Base-by-base conservation (phyloP, 2,888 invertebrate species). In the Volucella bombylans region DNA sequence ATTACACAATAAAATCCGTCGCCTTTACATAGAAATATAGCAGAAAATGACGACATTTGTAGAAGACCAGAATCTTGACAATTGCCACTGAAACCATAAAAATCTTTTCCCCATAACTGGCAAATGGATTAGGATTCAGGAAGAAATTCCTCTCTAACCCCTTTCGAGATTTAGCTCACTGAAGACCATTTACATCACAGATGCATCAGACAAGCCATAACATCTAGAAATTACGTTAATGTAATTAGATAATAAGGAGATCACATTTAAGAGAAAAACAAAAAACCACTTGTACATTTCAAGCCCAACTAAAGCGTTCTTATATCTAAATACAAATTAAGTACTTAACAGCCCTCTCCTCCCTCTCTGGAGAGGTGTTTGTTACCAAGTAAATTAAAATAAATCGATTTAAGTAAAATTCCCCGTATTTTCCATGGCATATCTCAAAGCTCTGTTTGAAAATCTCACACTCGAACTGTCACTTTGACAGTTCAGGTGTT, bases 321-420 rank as follows among this genome's bases (percentile, higher is more conserved):
- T 83, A 83, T 83, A 83, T 83, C 83, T 83, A 83, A 83, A 80
- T 83, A 83, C 80, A 67, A 50, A 41, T 76, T 76, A 80, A 83
- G 83, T 61, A 12, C 14, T 61, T 45, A 45, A 59, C 80, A 69
- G 14, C 43, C 62, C 54, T 12, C 41, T 49, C 62, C 41, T 38
- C 8, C 43, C 23, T 45, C 10, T 31, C 23, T 8, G 41, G 64
- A 41, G 49, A 64, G 64, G 62, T 55, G 62, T 57, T 8, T 74
- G 64, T 47, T 64, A 39, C 31, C 31, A 52, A 18, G 10, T 15
- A 68, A 43, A 11, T 1, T 45, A 68, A 11, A 39, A 52, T 45
- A 65, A 52, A 11, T n/a, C n/a, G 31, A 57, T 61, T 47, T 59
- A 62, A 55, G 39, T 31, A 55, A 57, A 57, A 74, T 59, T 78